Evolutionary conservation across 2,113 vertebrate species (phyloP).

Genomic region (Propithecus coquereli): DNA sequence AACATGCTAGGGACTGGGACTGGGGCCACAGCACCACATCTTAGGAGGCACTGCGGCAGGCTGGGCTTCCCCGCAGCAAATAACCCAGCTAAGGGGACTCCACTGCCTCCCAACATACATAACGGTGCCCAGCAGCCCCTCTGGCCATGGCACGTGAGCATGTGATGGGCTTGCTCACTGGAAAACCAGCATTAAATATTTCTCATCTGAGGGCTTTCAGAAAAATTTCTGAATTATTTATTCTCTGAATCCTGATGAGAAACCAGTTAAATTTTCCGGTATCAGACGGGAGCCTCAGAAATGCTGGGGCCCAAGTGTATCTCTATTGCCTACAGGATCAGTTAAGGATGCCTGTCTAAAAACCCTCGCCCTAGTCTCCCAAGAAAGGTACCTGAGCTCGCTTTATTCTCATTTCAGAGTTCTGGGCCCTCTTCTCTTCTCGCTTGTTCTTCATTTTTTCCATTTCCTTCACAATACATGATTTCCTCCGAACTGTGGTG

Average conservation of each 20-base stretch:
- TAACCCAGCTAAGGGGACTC: background rate
- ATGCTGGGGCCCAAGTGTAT: background rate
- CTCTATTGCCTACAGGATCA: background rate
- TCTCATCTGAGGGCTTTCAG: background rate
- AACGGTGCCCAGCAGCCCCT: background rate
- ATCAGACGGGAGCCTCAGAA: background rate
- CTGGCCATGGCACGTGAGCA: no score
- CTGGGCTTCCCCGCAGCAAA: background rate
- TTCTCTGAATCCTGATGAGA: slow-evolving; percentile 44
- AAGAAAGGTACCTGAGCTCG: slow-evolving; percentile 87
- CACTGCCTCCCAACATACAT: no score
- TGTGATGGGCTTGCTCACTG: background rate
- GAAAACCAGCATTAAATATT: background rate
- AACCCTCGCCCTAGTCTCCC: background rate
- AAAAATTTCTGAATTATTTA: slow-evolving; percentile 2
- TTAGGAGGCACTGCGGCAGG: background rate
- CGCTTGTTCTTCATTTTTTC: slow-evolving; percentile 90
- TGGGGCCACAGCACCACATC: background rate
- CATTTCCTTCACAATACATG: slow-evolving; percentile 85
- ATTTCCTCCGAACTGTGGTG: slow-evolving; percentile 85
- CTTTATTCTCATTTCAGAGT: slow-evolving; percentile 85
- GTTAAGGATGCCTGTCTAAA: background rate
- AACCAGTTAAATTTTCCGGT: slow-evolving; percentile 15
- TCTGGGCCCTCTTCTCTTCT: slow-evolving; percentile 86
- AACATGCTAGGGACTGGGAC: background rate